These are phyloP conservation scores for Phania funesta DNA, from an alignment of 2,888 invertebrate species.

Conservation along the genomic window DNA sequence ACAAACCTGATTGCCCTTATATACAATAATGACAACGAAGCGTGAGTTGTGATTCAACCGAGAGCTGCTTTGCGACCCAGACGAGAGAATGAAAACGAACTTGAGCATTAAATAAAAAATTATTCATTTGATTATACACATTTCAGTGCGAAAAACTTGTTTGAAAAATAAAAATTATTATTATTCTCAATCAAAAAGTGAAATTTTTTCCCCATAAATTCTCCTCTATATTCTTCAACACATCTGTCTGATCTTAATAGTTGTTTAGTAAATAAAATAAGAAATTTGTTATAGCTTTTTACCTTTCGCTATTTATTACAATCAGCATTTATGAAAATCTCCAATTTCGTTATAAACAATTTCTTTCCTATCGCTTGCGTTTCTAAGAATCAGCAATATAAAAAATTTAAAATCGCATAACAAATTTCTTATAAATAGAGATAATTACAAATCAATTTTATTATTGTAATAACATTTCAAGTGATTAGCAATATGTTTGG, in stretches of 20 bases:
- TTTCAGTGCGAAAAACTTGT: too few species aligned
- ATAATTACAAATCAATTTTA: not conserved
- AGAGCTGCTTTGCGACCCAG: too few species aligned
- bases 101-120: too few species aligned
- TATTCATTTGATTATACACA: too few species aligned
- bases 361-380: not conserved
- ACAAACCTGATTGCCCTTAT: too few species aligned
- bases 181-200: too few species aligned
- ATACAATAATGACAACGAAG: too few species aligned
- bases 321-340: not conserved
- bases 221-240: not conserved
- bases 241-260: not conserved
- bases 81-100: too few species aligned
- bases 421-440: not conserved
- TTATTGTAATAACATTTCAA: not conserved
- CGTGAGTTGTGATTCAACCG: too few species aligned
- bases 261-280: not conserved
- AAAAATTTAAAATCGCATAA: not conserved
- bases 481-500: conserved; percentile 72
- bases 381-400: conserved; percentile 4
- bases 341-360: not conserved
- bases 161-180: too few species aligned
- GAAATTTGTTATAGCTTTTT: not conserved
- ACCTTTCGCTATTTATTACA: not conserved
- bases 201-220: too few species aligned